Base-by-base conservation (phyloP, 53 echinoderm and acorn worm genomes). In the Echinarachnius parma region DNA sequence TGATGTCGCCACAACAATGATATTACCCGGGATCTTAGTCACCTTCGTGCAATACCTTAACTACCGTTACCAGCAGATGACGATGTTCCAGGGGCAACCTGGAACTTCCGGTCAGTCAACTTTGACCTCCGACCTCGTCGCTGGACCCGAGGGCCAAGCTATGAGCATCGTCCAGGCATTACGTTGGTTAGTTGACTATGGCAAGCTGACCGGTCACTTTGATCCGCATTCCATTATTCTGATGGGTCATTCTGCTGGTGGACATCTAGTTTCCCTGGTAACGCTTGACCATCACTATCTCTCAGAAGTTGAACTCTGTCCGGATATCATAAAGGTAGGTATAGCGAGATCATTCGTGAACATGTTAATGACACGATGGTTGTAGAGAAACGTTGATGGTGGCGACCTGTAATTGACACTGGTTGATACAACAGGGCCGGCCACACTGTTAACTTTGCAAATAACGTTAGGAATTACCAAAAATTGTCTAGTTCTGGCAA, bases 201-300 rank as follows among this genome's bases (percentile, higher is more conserved):
- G 71, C 18, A 50, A 16, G 46, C 16, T 19, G 46, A 78, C 64
- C 34, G 77, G 62, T 28, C 53, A 53, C 32, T 84, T 67, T 62
- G 55, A 79, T 33, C 42, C 30, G 16, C 52, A 48, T 8, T 35
- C 60, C 3, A 61, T 84, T 9, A 31, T 79, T 30, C 74, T 84
- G 2, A 59, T 67, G 35, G 84, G 84, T 11, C 78, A 84, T 37
- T 84, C 84, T 23, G 84, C 84, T 31, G 84, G 84, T 33, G 84
- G 78, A 32, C 53, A 79, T 26, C 61, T 84, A 16, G 64, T 79
- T 8, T 84, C 79, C 15, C 62, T 84, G 1, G 52, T 84, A 23
- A 34, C 70, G 16, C 74, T 84, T 26, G 78, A 84, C 28, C 30
- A 69, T 16, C 45, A 7, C 9, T 84, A 84, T 45, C 33, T 84